Percentiles rank a stretch among this genome's conserved stretches.
Conservation (phyloP, 2,113 vertebrate genomes). For the Solenodon paradoxus region DNA sequence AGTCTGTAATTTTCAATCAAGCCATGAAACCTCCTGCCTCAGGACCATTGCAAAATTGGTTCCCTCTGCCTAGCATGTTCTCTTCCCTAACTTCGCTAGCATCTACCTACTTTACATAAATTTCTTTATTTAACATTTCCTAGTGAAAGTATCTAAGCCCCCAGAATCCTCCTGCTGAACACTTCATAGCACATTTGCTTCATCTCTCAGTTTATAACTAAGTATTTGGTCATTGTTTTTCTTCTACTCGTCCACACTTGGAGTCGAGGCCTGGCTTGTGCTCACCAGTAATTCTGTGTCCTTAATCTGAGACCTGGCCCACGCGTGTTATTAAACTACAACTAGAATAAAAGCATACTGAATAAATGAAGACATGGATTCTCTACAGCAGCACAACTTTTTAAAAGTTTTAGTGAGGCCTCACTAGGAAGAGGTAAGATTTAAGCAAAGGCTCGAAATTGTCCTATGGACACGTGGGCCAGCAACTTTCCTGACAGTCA, state of each 20-base stretch:
- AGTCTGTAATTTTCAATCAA: background rate
- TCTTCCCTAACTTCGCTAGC: background rate
- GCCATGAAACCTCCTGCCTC: background rate
- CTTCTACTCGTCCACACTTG: background rate
- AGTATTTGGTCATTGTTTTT: background rate
- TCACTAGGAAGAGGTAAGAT: too few relatives aligned
- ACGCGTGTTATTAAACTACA: background rate
- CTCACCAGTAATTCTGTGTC: background rate
- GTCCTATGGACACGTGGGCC: too few relatives aligned
- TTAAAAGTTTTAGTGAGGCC: too few relatives aligned
- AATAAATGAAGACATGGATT: background rate
- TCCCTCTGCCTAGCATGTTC: background rate
- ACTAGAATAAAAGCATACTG: background rate
- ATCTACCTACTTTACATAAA: background rate
- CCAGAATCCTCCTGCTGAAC: background rate
- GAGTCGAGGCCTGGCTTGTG: background rate
- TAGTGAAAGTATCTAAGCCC: background rate
- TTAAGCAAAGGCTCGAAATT: too few relatives aligned
- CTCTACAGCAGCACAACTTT: background rate
- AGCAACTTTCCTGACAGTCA: too few relatives aligned
- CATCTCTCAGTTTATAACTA: background rate
- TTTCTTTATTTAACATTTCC: background rate
- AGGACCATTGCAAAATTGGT: background rate
- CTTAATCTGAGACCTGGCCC: background rate
- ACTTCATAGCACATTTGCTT: background rate